Base-by-base conservation (phyloP, 2,888 invertebrate genomes). In the Epinotia bilunana region DNA sequence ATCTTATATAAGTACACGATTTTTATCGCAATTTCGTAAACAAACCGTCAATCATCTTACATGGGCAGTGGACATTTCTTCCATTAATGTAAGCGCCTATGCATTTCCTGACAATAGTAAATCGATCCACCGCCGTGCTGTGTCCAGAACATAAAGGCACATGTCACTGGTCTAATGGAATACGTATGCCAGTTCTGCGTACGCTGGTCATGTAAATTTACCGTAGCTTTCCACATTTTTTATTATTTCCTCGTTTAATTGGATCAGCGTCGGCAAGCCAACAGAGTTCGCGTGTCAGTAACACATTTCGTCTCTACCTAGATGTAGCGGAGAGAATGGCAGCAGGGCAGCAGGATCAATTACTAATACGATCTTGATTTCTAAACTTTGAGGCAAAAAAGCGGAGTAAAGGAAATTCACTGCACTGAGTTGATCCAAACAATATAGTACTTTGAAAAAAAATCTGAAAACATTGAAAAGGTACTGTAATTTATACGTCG, bases 281-380 rank as follows among this genome's bases (percentile, higher is more conserved):
- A 74, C 77, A 46, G 75, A 75, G 80, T 80, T 88, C 80, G 89
- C 90, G 89, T 90, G 90, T 78, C 82, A 79, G 74, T 74, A 76
- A 72, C 78, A 81, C 85, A 84, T 89, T 89, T 84, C 80, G 75
- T 67, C 72, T 75, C 28, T 67, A 71, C 72, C 71, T 61, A 55
- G 57, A 18, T 46, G 65, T 5, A 62, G 33, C 11, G 46, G 46
- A 67, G 16, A 65, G 13, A 72, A 72, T 46, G 55, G 13, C 28
- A 72, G 72, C 20, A 72, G 61, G 62, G 2, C 18, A 28, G 20
- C 39, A 7, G n/a, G 5, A 4, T 16, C 49, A 49, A 1, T 13
- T 0, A 49, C 16, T 4, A 49, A 49, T n/a, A n/a, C n/a, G n/a
- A n/a, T n/a, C n/a, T n/a, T n/a, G n/a, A n/a, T n/a, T n/a, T n/a